A percentile compares a stretch with the other conserved stretches of the same genome.
Evolutionary conservation across 2,888 invertebrate genomes (phyloP).

Genomic region (Stenchaetothrips biformis): DNA sequence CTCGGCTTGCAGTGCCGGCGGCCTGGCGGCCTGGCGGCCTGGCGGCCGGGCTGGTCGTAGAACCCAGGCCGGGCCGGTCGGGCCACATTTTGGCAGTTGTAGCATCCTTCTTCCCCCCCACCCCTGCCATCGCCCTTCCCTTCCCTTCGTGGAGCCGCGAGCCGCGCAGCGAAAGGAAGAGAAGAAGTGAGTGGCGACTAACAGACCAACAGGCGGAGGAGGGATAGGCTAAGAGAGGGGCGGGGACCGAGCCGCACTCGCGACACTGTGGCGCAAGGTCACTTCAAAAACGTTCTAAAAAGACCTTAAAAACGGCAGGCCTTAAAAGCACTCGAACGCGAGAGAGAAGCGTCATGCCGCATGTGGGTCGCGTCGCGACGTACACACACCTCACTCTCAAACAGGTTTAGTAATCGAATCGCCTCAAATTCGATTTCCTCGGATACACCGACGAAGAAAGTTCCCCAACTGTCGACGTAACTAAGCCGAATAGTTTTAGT

Average conservation of each 20-base stretch:
- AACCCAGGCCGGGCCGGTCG: background rate
- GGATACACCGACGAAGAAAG: no score
- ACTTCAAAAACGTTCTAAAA: no score
- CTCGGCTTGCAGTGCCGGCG: background rate
- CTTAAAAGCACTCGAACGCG: no score
- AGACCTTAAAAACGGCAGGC: no score
- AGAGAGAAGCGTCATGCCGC: background rate
- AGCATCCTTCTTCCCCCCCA: background rate
- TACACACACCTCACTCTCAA: no score
- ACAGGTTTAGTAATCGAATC: no score
- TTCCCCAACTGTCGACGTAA: no score
- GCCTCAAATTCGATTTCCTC: no score
- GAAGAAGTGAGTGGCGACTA: background rate
- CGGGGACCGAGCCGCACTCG: no score
- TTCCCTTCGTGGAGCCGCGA: background rate
- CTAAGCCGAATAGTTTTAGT: no score
- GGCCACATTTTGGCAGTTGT: background rate
- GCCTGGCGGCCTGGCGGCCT: background rate
- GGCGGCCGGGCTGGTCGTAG: background rate
- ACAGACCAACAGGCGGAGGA: background rate
- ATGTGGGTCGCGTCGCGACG: no score
- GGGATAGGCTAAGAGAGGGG: background rate
- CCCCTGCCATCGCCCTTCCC: background rate
- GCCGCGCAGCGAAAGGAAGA: background rate
- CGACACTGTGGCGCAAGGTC: no score